Evolutionary conservation across 2,113 vertebrate genomes (phyloP).

Genomic region (Pitta sordida): DNA sequence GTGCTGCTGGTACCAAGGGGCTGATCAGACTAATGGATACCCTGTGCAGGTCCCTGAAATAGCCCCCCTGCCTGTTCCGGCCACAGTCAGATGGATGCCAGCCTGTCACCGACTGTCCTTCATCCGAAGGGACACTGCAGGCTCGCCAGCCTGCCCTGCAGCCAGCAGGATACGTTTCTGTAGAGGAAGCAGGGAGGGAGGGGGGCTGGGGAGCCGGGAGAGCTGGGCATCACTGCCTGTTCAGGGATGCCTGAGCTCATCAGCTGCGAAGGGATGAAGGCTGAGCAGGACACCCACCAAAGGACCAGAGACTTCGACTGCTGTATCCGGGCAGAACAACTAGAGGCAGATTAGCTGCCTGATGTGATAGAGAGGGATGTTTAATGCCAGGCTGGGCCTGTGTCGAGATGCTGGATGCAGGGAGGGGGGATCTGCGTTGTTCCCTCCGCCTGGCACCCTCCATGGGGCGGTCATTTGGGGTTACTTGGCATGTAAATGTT

Average conservation of each 20-base stretch:
- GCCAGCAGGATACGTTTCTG: neutral
- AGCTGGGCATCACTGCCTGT: neutral
- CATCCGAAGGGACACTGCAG: slow-evolving; percentile 33
- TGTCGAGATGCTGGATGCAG: neutral
- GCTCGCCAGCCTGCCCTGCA: neutral
- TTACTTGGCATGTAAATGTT: neutral
- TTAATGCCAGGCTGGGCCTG: neutral
- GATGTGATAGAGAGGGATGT: neutral
- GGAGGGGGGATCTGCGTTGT: neutral
- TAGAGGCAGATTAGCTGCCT: neutral
- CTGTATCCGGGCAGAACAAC: neutral
- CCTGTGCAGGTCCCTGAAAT: neutral
- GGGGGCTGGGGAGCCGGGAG: neutral
- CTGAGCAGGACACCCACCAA: neutral
- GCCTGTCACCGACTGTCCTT: neutral
- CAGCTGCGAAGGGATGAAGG: neutral
- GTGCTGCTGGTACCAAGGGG: neutral
- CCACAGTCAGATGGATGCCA: neutral
- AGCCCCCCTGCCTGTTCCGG: neutral
- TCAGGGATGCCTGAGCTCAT: slow-evolving; percentile 18
- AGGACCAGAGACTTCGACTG: neutral
- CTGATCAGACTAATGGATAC: neutral
- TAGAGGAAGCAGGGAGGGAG: neutral
- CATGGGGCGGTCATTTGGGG: neutral
- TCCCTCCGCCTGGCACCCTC: neutral